Evolutionary conservation across 2,888 invertebrate species (phyloP).

Genomic region (Torymus tubicola): DNA sequence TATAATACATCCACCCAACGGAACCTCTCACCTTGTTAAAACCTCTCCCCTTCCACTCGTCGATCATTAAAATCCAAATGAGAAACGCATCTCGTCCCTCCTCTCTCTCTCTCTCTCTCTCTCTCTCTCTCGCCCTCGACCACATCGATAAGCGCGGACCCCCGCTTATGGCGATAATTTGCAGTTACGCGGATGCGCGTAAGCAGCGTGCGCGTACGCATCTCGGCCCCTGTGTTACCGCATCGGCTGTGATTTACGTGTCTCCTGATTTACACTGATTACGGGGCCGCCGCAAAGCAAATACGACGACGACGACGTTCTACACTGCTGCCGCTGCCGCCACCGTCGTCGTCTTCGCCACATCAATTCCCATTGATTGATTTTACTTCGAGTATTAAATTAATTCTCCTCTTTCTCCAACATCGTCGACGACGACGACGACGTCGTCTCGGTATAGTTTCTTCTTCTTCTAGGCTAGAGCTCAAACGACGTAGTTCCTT

Average conservation of each 20-base stretch:
- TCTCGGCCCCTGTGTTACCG: constrained; percentile 63
- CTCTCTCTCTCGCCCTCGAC: too few relatives aligned
- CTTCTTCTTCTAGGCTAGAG: not conserved
- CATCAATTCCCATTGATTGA: constrained; percentile 74
- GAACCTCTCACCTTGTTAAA: too few relatives aligned
- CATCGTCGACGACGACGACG: not conserved
- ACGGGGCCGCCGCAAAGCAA: constrained; percentile 73
- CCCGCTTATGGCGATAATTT: constrained; percentile 45
- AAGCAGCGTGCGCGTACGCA: constrained; percentile 6
- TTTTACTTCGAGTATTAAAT: constrained; percentile 73
- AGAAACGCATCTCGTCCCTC: not conserved
- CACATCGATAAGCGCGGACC: constrained; percentile 35
- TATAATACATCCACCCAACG: too few relatives aligned
- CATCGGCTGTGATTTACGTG: constrained; percentile 75
- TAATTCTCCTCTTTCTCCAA: constrained; percentile 62
- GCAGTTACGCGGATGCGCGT: constrained; percentile 36
- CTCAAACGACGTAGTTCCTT: constrained; percentile 3
- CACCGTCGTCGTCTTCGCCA: constrained; percentile 48
- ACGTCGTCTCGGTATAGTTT: too few relatives aligned
- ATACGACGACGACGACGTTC: constrained; percentile 69
- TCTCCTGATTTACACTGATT: constrained; percentile 77
- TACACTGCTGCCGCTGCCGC: constrained; percentile 48
- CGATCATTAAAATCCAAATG: not conserved
- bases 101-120: not conserved
- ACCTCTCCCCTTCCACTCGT: not conserved